Evolutionary conservation across 2,888 invertebrate genomes (phyloP).

Genomic region (Parochlus steinenii): DNA sequence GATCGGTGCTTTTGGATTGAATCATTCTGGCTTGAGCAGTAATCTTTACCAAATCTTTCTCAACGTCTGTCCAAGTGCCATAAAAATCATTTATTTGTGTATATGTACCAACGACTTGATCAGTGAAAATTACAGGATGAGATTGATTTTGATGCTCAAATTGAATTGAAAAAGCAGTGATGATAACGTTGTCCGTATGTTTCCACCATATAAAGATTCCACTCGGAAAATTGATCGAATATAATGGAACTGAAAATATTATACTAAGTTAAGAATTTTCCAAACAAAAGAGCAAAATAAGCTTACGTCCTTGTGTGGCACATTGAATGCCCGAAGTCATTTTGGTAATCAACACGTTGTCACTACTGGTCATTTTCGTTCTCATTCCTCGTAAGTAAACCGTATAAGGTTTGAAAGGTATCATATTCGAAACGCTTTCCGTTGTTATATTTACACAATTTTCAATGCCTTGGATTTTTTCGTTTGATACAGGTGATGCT

Average conservation of each 20-base stretch:
- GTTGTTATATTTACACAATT: not conserved
- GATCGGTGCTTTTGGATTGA: too few species aligned
- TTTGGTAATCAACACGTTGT: slow-evolving; percentile 10
- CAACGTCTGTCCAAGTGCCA: slow-evolving; percentile 14
- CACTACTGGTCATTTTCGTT: not conserved
- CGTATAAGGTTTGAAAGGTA: slow-evolving; percentile 6
- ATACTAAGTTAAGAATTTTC: not conserved
- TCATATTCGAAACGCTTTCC: not conserved
- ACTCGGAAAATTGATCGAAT: slow-evolving; percentile 13
- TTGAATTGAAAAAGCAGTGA: slow-evolving; percentile 16
- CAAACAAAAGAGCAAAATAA: not conserved
- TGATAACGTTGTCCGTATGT: slow-evolving; percentile 9
- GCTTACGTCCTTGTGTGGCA: slow-evolving; percentile 29
- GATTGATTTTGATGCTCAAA: slow-evolving; percentile 15
- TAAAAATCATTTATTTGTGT: slow-evolving; percentile 13
- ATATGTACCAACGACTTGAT: slow-evolving; percentile 15
- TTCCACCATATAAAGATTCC: slow-evolving; percentile 17
- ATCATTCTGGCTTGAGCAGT: slow-evolving; percentile 11
- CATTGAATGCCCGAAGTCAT: slow-evolving; percentile 25
- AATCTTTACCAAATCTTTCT: slow-evolving; percentile 15
- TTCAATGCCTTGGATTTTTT: not conserved
- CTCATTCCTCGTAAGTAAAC: slow-evolving; percentile 5
- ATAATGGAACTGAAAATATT: slow-evolving; percentile 13
- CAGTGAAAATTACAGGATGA: slow-evolving; percentile 14
- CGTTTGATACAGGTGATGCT: slow-evolving; percentile 18